Base-by-base conservation (phyloP, 2,888 invertebrate species). In the Clanis bilineata region DNA sequence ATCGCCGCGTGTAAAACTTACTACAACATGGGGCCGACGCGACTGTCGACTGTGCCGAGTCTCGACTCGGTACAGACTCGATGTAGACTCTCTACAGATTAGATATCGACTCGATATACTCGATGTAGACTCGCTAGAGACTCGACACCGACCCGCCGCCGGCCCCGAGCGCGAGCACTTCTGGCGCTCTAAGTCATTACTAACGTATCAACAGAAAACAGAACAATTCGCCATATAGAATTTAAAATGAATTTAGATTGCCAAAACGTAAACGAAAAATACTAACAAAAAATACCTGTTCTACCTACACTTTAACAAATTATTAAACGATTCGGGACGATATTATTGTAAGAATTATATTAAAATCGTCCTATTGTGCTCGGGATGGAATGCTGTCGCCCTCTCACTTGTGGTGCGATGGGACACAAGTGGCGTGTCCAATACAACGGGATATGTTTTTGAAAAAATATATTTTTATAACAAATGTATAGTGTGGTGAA, bases 321-420 rank as follows among this genome's bases (percentile, higher is more conserved):
- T 80, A 85, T 84, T 82, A 87, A 88, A 88, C 83, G 84, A 87
- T 80, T 87, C 74, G 76, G 91, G 92, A 92, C 92, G 92, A 92
- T 90, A 84, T 90, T 85, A 88, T 88, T 90, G 87, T 91, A 91
- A 92, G 91, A 92, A 92, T 92, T 91, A 92, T 92, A 91, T 91
- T 88, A 90, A 84, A 86, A 91, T 91, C 91, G 91, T 90, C 91
- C 91, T 79, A 80, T 72, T 67, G 69, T 76, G 85, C 76, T 86
- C 76, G 73, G 62, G 62, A 65, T 85, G 85, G 75, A 90, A 89
- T 90, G 89, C 87, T 84, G 58, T 69, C 82, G 71, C 71, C n/a
- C n/a, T 68, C 51, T 18, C 36, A 10, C 4, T 22, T 22, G 22
- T 25, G 32, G 10, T 18, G 18, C 18, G 41, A 18, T 41, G 41